These are phyloP conservation scores for Neoitamus cyanurus DNA, from an alignment of 2,888 invertebrate genomes.

Conservation along the genomic window DNA sequence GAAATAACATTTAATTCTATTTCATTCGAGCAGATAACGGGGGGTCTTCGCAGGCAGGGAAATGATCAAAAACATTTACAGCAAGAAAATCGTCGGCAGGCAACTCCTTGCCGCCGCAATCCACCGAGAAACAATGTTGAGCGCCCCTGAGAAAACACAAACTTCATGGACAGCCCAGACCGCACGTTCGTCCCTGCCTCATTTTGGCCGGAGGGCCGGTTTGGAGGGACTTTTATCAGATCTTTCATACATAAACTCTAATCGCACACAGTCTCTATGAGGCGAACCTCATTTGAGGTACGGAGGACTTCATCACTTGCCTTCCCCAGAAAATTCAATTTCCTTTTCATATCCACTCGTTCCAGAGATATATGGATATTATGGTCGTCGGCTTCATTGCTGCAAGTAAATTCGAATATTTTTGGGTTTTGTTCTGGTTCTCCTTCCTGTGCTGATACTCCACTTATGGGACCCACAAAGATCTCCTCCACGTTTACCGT, in stretches of 20 bases:
- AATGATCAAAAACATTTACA: constrained; percentile 37
- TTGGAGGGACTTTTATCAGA: constrained; percentile 29
- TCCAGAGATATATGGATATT: constrained; percentile 29
- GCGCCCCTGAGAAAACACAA: not conserved
- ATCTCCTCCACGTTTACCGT: not conserved
- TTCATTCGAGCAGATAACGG: not conserved
- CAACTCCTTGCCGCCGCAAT: constrained; percentile 2
- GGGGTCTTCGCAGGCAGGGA: not conserved
- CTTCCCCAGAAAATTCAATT: constrained; percentile 34
- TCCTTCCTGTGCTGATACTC: not conserved
- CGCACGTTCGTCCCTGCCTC: not conserved
- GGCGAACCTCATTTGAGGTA: constrained; percentile 29
- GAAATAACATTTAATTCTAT: constrained; percentile 27
- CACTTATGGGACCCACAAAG: not conserved
- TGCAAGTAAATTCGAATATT: constrained; percentile 36
- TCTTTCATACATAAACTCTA: constrained; percentile 36
- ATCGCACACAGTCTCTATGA: constrained; percentile 12
- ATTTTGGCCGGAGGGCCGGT: not conserved
- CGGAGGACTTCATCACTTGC: constrained; percentile 33
- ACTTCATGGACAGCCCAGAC: not conserved
- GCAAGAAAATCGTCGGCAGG: not conserved
- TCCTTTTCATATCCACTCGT: constrained; percentile 31
- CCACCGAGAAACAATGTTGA: constrained; percentile 16
- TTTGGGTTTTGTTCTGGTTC: constrained; percentile 26
- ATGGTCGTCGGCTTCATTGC: constrained; percentile 35